Conservation (phyloP, 2,113 vertebrate species). For the Strix aluco region DNA sequence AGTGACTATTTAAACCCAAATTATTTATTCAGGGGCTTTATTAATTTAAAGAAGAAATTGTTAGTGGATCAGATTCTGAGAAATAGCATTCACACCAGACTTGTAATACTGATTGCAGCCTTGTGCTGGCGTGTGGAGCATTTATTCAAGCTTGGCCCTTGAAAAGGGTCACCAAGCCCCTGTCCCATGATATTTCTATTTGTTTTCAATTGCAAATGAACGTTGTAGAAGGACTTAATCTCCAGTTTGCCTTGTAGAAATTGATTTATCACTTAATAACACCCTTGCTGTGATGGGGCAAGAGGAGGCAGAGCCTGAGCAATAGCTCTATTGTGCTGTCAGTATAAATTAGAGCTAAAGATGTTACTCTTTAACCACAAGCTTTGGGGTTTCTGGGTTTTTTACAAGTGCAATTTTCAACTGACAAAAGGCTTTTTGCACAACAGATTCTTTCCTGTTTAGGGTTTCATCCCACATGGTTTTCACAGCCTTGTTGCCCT, state of each 20-base stretch:
- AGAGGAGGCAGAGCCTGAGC: slow-evolving; percentile 33
- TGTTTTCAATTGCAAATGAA: slow-evolving; percentile 50
- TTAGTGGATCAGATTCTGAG: neutral
- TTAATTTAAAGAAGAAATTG: neutral
- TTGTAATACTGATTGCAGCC: neutral
- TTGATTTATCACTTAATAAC: slow-evolving; percentile 64
- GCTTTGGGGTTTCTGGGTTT: slow-evolving; percentile 18
- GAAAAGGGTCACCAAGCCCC: neutral
- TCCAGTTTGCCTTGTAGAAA: slow-evolving; percentile 40
- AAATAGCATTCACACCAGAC: neutral
- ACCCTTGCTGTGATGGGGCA: neutral
- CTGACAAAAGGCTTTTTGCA: slow-evolving; percentile 60
- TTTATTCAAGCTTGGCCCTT: slow-evolving; percentile 8
- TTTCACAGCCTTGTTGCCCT: slow-evolving; percentile 7
- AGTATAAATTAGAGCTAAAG: slow-evolving; percentile 61
- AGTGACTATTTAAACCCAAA: neutral
- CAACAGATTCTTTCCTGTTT: slow-evolving; percentile 51
- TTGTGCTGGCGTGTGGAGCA: neutral
- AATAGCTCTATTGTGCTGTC: slow-evolving; percentile 32
- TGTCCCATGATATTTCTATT: neutral
- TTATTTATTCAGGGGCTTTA: neutral
- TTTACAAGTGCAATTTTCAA: slow-evolving; percentile 48
- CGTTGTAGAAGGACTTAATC: neutral
- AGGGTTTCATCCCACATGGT: slow-evolving; percentile 31
- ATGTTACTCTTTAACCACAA: slow-evolving; percentile 37